Evolutionary conservation across 2,888 invertebrate species (phyloP), one percentile per base, ranked within the genome.

Genomic region (Acleris cristana): DNA sequence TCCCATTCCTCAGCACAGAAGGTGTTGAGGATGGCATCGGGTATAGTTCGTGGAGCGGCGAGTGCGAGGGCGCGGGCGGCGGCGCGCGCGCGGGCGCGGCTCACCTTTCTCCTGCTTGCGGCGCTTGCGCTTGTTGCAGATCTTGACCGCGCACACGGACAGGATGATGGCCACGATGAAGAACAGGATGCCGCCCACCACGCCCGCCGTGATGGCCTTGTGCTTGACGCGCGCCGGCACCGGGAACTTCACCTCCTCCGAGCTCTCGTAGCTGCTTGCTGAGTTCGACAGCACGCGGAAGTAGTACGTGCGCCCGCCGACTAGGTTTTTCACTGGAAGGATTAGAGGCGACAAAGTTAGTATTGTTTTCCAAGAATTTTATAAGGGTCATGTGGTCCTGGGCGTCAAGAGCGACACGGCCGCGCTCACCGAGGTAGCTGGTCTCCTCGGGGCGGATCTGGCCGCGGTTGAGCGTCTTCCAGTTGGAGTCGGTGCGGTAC

Each of bases 61-160:
- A 78, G 85, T 87, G 87, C 85, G 84, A 81, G 81, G 58, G 34
- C 26, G 34, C 26, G 34, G 53, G 53, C 53, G 53, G 62, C 12
- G 62, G 56, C 62, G 62, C 57, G 61, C 56, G 62, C 62, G 19
- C 72, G 69, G 72, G 72, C 69, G 59, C 65, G 62, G 63, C 94
- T 94, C 94, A 98, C 99, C 98, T 97, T 98, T 98, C 94, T 98
- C 98, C 93, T 98, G 98, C 96, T 98, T 98, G 94, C 98, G 96
- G 83, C 98, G 95, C 93, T 98, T 98, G 86, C 98, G 95, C 93
- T 98, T 98, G 94, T 98, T 99, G 95, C 98, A 98, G 91, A 98
- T 98, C 94, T 99, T 98, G 85, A 99, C 98, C 81, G 98, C 98
- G 94, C 99, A 98, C 85, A 99, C 97, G 80, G 98, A 98, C 83